phyloP scores from a whole-genome alignment of 37 sponge, comb jelly and placozoan genomes.

The Hexactinellida sp. region DNA sequence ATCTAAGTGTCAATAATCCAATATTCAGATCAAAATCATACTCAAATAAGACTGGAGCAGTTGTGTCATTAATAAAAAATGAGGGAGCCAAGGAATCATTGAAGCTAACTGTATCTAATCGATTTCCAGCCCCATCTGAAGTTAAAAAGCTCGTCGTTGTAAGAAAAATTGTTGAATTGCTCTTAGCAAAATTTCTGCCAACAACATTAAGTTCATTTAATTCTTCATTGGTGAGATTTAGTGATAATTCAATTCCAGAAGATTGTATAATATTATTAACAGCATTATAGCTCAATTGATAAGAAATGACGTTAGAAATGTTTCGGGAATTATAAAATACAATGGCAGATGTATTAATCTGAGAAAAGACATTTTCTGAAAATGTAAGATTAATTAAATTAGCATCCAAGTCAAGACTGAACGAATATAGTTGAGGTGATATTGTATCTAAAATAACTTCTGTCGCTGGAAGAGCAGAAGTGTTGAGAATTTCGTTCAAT shows the following conservation, averaged over 20 bases:
- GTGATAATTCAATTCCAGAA: not conserved
- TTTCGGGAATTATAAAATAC: constrained; percentile 39
- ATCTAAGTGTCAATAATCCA: constrained; percentile 36
- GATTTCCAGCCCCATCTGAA: constrained; percentile 52
- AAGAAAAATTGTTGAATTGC: not conserved
- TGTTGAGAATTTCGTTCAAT: constrained; percentile 35
- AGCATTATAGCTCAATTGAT: not conserved
- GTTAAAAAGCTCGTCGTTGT: constrained; percentile 18
- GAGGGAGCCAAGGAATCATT: constrained; percentile 28
- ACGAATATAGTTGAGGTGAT: constrained; percentile 35
- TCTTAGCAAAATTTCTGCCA: not conserved
- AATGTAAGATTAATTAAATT: constrained; percentile 48
- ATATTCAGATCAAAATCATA: constrained; percentile 59
- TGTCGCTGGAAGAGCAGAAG: constrained; percentile 23
- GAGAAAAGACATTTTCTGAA: constrained; percentile 50
- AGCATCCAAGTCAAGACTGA: constrained; percentile 42
- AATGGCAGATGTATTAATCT: constrained; percentile 25
- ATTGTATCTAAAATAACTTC: constrained; percentile 41
- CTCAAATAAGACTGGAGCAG: constrained; percentile 36
- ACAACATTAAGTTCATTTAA: not conserved
- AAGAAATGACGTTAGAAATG: not conserved
- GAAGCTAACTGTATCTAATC: constrained; percentile 25
- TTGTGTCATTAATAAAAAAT: constrained; percentile 27
- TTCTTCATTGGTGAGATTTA: not conserved
- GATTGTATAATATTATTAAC: not conserved